These are phyloP conservation scores for Xiphophorus hellerii DNA, from an alignment of 2,113 vertebrate genomes.

Conservation along the genomic window DNA sequence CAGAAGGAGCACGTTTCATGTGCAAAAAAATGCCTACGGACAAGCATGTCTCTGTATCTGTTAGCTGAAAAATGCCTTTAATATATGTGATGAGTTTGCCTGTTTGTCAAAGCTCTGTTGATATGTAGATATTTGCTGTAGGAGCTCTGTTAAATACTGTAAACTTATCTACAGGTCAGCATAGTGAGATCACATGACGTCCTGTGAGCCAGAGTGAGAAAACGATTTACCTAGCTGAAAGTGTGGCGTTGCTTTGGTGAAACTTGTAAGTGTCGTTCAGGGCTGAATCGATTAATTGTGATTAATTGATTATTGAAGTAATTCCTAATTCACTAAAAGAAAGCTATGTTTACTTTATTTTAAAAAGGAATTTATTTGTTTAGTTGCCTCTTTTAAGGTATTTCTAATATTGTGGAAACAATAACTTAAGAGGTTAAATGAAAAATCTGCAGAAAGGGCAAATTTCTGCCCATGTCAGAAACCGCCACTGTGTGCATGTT, in stretches of 20 bases:
- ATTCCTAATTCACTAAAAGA: too few relatives aligned
- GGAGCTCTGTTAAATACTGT: slow-evolving; percentile 21
- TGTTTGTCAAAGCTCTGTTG: slow-evolving; percentile 1
- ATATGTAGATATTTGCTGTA: slow-evolving; percentile 32
- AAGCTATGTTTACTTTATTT: too few relatives aligned
- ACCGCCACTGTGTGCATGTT: too few relatives aligned
- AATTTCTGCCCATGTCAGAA: too few relatives aligned
- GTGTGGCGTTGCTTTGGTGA: not conserved
- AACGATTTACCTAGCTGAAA: too few relatives aligned
- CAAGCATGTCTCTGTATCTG: not conserved
- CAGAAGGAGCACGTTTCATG: not conserved
- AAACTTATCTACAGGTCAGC: not conserved
- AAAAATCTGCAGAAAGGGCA: too few relatives aligned
- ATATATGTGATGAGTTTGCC: not conserved
- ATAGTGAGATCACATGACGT: not conserved
- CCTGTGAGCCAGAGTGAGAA: not conserved
- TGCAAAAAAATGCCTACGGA: not conserved
- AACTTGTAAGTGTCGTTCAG: not conserved
- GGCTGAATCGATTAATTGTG: too few relatives aligned
- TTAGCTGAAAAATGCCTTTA: not conserved
- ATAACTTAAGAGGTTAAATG: too few relatives aligned
- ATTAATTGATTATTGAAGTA: too few relatives aligned
- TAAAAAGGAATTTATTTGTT: too few relatives aligned
- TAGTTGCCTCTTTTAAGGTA: too few relatives aligned
- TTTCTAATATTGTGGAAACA: too few relatives aligned